Conservation (phyloP, 1,140 invertebrate species). For the Batillaria attramentaria region DNA sequence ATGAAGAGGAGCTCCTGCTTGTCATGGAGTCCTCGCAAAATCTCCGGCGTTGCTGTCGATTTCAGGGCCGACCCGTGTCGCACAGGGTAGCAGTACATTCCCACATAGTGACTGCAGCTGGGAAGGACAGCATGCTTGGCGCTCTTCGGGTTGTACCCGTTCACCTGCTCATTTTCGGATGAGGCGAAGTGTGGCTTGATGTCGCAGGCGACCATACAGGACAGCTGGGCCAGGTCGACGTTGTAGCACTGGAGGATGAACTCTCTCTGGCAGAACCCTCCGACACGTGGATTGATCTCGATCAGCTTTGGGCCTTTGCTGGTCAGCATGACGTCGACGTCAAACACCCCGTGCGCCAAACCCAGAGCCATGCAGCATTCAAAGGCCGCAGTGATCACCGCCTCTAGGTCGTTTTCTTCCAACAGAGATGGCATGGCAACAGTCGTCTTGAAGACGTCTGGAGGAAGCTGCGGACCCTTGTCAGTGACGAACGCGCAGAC, state of each 20-base stretch:
- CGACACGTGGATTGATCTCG: conserved; percentile 43
- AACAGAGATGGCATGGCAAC: not conserved
- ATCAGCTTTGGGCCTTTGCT: conserved; percentile 37
- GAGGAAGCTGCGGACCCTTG: conserved; percentile 26
- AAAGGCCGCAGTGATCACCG: not conserved
- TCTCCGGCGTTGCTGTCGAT: no score
- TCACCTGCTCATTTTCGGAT: no score
- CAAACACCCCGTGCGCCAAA: conserved; percentile 34
- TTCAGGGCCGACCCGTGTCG: no score
- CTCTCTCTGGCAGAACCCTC: conserved; percentile 34
- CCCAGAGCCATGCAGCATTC: conserved; percentile 25
- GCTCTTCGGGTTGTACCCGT: no score
- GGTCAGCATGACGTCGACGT: conserved; percentile 43
- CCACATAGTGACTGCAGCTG: no score
- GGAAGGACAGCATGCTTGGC: no score
- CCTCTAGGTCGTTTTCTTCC: not conserved
- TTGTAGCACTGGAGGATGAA: conserved; percentile 28
- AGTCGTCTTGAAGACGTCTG: not conserved
- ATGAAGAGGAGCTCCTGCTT: no score
- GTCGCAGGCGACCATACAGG: no score
- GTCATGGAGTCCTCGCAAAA: no score
- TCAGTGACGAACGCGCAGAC: conserved; percentile 39
- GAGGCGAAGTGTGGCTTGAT: no score
- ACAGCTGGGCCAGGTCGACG: no score
- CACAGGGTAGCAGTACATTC: no score